Conservation (phyloP, 1,140 invertebrate species). For the Thaumatotibia leucotreta region DNA sequence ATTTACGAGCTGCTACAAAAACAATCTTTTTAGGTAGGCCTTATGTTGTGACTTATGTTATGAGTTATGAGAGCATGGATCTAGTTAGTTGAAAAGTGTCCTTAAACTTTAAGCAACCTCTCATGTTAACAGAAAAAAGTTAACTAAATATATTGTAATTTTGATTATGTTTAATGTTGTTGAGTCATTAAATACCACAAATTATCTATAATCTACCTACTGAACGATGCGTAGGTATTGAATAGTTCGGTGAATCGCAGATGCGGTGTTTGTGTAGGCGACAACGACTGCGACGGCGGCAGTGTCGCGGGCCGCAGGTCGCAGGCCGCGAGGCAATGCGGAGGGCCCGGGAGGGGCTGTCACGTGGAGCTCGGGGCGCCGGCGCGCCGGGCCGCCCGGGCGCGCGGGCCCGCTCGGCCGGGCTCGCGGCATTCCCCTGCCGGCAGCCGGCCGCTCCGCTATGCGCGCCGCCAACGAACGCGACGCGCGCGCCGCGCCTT, state of each 20-base stretch:
- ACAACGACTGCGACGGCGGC: constrained; percentile 13
- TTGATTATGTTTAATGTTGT: too few relatives aligned
- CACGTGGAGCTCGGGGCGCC: constrained; percentile 68
- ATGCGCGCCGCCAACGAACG: constrained; percentile 49
- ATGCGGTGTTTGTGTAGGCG: not conserved
- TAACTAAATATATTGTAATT: too few relatives aligned
- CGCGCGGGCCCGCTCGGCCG: constrained; percentile 40
- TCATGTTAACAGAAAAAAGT: too few relatives aligned
- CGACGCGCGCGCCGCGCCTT: constrained; percentile 41
- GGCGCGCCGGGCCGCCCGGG: constrained; percentile 66
- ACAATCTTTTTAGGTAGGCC: too few relatives aligned
- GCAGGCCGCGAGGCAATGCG: constrained; percentile 18
- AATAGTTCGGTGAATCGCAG: not conserved
- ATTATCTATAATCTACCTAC: not conserved
- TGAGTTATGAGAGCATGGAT: too few relatives aligned
- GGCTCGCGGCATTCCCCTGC: constrained; percentile 57
- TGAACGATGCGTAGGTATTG: not conserved
- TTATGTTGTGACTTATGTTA: too few relatives aligned
- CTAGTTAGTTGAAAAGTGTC: too few relatives aligned
- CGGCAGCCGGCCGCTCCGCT: constrained; percentile 49
- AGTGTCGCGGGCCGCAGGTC: constrained; percentile 22
- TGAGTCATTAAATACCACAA: too few relatives aligned
- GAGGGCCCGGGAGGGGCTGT: constrained; percentile 35
- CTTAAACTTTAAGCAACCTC: too few relatives aligned
- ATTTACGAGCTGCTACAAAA: constrained; percentile 13